Conservation (phyloP, 1,140 invertebrate genomes). For the Panagrolaimus sp. region DNA sequence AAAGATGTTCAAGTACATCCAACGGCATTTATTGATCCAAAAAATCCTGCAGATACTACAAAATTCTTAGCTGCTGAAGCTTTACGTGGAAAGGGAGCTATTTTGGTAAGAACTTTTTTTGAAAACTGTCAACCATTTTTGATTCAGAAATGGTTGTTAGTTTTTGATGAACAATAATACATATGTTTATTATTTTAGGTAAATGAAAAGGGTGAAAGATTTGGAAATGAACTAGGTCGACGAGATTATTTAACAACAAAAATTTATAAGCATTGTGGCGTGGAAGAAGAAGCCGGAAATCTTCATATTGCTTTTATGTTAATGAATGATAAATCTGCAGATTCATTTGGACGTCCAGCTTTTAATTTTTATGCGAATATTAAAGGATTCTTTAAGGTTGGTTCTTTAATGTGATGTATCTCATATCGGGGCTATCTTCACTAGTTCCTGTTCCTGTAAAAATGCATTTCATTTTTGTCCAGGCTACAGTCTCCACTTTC, state of each 20-base stretch:
- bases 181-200: constrained; percentile 32
- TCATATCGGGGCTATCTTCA: too few species aligned
- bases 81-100: constrained; percentile 57
- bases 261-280: constrained; percentile 47
- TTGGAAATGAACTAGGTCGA: constrained; percentile 58
- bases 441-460: too few species aligned
- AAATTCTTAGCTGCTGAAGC: constrained; percentile 59
- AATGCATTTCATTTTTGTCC: too few species aligned
- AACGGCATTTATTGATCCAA: constrained; percentile 58
- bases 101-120: constrained; percentile 42
- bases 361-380: constrained; percentile 58
- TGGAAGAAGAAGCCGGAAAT: constrained; percentile 24
- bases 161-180: constrained; percentile 13
- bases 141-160: too few species aligned
- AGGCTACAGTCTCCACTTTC: too few species aligned
- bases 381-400: constrained; percentile 52
- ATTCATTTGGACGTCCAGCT: constrained; percentile 55
- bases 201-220: constrained; percentile 53
- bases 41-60: constrained; percentile 46
- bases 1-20: constrained; percentile 52
- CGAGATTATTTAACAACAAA: constrained; percentile 52
- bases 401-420: too few species aligned
- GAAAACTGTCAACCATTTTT: too few species aligned
- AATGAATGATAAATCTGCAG: constrained; percentile 52
- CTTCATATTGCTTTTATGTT: constrained; percentile 50